Base-by-base conservation (phyloP, 2,113 vertebrate genomes). In the Manacus vitellinus region DNA sequence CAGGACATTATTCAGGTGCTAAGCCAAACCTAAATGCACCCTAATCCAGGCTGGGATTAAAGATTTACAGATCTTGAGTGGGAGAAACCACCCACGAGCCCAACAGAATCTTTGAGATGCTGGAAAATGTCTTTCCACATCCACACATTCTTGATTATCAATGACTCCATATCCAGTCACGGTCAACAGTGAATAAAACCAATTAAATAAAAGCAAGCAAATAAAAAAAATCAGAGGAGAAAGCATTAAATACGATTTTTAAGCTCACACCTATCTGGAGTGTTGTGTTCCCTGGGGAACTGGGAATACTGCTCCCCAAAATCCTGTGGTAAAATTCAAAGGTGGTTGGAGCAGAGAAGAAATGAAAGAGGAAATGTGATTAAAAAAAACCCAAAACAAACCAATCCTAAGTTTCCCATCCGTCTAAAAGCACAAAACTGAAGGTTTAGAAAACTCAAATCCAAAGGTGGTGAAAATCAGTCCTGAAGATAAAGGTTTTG, bases 331-430 rank as follows among this genome's bases (percentile, higher is more conserved):
- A 41, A 75, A 94, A 43, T 80, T 44, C 68, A 79, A 35, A 79
- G 20, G 41, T 33, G 35, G 37, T 8, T 55, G 55, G 35, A 76
- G n/a, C 49, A 62, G 65, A 81, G 62, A 73, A 86, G 59, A 85
- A 89, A 70, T 39, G 2, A 80, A 67, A 51, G 3, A 35, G 12
- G 19, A 71, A 7, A 58, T 0, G 0, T 31, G 31, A 51, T 35
- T 43, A 75, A 86, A 91, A 37, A 21, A 39, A 10, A 58, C 39
- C 39, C 39, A 78, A 92, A 41, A 12, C 49, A 74, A 81, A 66
- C 17, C 3, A 22, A 7, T 11, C 71, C 2, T 5, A 81, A 70
- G 41, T 25, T 67, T 41, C 28, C 25, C 47, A 23, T 31, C 35
- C 63, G 35, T 65, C 47, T 46, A 44, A 88, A 82, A 85, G 79